Evolutionary conservation across 2,888 invertebrate species (phyloP), one percentile per base, ranked within the genome.

Genomic region (Eupithecia insigniata): DNA sequence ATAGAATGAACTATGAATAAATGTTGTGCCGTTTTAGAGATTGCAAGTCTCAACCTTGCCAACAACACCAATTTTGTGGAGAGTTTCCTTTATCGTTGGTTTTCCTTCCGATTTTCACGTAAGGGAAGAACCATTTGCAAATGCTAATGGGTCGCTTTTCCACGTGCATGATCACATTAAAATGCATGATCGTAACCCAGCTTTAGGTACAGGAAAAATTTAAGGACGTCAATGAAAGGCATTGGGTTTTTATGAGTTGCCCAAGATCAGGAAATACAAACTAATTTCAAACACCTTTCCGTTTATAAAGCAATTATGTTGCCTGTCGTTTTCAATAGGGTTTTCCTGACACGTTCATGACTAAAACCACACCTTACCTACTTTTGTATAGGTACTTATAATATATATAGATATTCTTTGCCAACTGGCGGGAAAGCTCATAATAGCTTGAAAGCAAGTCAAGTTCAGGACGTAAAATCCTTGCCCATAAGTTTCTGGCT

Each of bases 251-350:
- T 60, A 60, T 60, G 18, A 18, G 8, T 30, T 18, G 30, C 60
- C 18, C 78, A 78, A 73, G 71, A 77, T 77, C 72, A 77, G 76
- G 76, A 78, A 79, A 76, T 78, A 51, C 22, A 61, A 74, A 72
- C 72, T 66, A 39, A 73, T 75, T 71, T 71, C 70, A 69, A 64
- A 74, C 51, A 61, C 46, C 75, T 71, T 76, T 79, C 77, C 75
- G 72, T 60, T 74, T 65, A 62, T 66, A 36, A 67, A 55, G 68
- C 69, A 66, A 70, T 72, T 55, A 68, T 61, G 55, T 55, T 55
- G 55, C 14, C 28, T 62, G 32, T 36, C 62, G 75, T 66, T 74
- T 70, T 78, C 74, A 76, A 74, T 68, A 71, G 67, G 69, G 64
- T 76, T 79, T 79, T 78, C 79, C 79, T 70, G 68, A 60, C 28